phyloP scores from a whole-genome alignment of 1,140 invertebrate species.

The Dysdera silvatica region DNA sequence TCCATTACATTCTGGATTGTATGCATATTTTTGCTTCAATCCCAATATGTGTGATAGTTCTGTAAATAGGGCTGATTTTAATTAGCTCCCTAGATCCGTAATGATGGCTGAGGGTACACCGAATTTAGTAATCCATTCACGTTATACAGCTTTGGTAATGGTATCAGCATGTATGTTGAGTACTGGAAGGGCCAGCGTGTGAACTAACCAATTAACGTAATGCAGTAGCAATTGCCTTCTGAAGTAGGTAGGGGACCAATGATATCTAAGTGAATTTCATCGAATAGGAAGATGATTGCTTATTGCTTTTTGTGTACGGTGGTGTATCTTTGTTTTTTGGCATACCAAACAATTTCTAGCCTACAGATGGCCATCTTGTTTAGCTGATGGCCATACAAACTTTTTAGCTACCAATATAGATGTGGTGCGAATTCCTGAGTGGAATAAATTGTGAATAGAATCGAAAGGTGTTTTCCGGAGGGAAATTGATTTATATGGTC shows the following conservation, averaged over 20 bases:
- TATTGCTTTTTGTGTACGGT: not conserved
- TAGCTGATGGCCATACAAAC: slow-evolving; percentile 1
- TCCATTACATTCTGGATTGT: slow-evolving; percentile 37
- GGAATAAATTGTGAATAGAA: not conserved
- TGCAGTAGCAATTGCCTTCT: not conserved
- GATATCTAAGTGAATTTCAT: slow-evolving; percentile 1
- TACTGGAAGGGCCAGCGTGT: slow-evolving; percentile 25
- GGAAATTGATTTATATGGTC: slow-evolving; percentile 2
- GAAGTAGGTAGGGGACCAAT: not conserved
- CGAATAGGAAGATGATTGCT: not conserved
- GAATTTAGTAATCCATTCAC: slow-evolving; percentile 37
- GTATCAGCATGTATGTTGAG: slow-evolving; percentile 33
- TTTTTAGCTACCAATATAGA: not conserved
- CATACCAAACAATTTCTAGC: not conserved
- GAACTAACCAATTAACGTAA: not conserved
- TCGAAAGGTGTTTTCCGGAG: slow-evolving; percentile 2
- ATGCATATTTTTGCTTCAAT: slow-evolving; percentile 32
- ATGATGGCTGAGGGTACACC: slow-evolving; percentile 39
- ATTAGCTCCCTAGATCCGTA: slow-evolving; percentile 44
- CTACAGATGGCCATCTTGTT: no score
- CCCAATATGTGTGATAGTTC: slow-evolving; percentile 14
- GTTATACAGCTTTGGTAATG: not conserved
- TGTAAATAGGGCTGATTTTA: slow-evolving; percentile 35
- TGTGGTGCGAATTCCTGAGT: slow-evolving; percentile 12
- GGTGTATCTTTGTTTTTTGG: not conserved